Conservation (phyloP, 2,797 vertebrate genomes). For the Coracias cyanogaster region DNA sequence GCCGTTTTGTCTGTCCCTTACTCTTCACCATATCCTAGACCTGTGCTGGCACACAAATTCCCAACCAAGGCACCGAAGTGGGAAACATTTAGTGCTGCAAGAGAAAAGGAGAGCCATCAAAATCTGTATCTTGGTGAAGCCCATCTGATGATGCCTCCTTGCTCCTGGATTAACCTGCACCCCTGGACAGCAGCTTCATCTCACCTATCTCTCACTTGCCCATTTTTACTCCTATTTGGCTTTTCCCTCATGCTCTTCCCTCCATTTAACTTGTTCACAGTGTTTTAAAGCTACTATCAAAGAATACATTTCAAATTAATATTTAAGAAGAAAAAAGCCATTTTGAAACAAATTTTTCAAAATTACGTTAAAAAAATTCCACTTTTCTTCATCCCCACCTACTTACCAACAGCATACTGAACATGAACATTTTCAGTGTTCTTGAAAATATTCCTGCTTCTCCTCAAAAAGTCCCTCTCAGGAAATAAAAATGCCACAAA, state of each 20-base stretch:
- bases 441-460: neutral
- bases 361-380: neutral
- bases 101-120: neutral
- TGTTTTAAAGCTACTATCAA: neutral
- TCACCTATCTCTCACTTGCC: neutral
- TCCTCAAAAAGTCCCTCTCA: neutral
- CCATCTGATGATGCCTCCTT: neutral
- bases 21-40: neutral
- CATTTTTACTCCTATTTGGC: neutral
- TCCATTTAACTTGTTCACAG: neutral
- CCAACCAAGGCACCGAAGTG: neutral
- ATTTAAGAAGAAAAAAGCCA: neutral
- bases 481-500: neutral
- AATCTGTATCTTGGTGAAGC: neutral
- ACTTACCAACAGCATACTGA: neutral
- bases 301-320: neutral
- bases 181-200: neutral
- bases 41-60: accelerated
- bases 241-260: neutral
- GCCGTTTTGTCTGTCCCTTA: accelerated
- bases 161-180: accelerated
- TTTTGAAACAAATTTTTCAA: neutral
- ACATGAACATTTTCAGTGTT: neutral
- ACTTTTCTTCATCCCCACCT: neutral
- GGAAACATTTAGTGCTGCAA: neutral